Conservation (phyloP, 2,888 invertebrate genomes). For the Epirrhoe alternata region DNA sequence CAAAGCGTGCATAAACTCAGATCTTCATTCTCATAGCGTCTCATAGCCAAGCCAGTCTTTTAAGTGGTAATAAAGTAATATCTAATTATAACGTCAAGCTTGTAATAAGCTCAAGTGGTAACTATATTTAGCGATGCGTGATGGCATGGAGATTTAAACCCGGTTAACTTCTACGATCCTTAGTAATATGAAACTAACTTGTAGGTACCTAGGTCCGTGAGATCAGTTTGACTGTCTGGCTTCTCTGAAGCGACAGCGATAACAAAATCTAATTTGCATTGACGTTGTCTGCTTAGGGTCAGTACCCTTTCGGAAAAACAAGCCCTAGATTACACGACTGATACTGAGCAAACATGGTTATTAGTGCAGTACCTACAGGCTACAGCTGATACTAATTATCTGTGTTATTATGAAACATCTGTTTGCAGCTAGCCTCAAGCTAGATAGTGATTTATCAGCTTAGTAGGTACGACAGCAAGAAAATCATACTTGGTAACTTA, state of each 20-base stretch:
- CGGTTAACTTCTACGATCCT: constrained; percentile 27
- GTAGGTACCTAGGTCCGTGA: constrained; percentile 13
- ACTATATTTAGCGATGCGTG: constrained; percentile 69
- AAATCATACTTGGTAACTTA: not conserved
- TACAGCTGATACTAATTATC: constrained; percentile 14
- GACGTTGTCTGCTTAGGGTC: constrained; percentile 21
- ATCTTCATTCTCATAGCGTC: constrained; percentile 26
- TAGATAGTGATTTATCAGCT: constrained; percentile 4
- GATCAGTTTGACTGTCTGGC: constrained; percentile 9
- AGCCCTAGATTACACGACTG: constrained; percentile 17
- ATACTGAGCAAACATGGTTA: constrained; percentile 17
- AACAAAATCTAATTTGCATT: constrained; percentile 17
- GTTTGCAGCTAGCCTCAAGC: constrained; percentile 10
- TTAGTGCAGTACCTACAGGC: not conserved
- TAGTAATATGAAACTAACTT: constrained; percentile 18
- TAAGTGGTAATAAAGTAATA: constrained; percentile 56
- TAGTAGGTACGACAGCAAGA: not conserved
- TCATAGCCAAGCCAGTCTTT: constrained; percentile 19
- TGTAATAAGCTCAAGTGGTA: constrained; percentile 63
- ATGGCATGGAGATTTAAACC: constrained; percentile 58
- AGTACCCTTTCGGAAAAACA: constrained; percentile 17
- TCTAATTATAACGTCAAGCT: constrained; percentile 60
- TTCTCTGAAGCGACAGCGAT: constrained; percentile 16
- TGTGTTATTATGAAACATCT: constrained; percentile 25
- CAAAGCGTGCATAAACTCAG: constrained; percentile 29